phyloP scores from a whole-genome alignment of 92 coral and sea anemone species.

The Zoanthus gigantus region DNA sequence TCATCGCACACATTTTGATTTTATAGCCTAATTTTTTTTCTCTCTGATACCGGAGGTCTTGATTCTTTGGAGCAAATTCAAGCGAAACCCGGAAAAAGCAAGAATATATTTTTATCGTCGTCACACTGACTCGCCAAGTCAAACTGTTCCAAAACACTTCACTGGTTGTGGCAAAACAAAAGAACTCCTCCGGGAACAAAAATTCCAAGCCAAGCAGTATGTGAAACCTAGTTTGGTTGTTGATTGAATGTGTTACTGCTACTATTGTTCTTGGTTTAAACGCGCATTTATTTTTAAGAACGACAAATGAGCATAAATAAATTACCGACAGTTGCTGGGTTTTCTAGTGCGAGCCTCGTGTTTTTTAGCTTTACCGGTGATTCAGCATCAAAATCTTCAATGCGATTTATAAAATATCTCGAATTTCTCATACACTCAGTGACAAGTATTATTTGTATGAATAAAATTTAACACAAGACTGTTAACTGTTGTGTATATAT shows the following conservation, averaged over 20 bases:
- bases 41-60: background rate
- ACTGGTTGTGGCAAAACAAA: background rate
- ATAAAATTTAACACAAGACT: background rate
- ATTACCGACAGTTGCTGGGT: too few species aligned
- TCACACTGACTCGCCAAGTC: background rate
- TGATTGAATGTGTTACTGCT: background rate
- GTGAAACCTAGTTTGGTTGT: background rate
- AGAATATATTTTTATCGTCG: background rate
- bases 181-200: background rate
- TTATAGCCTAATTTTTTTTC: too few species aligned
- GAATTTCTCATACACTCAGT: background rate
- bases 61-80: background rate
- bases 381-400: background rate
- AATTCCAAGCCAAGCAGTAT: background rate
- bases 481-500: background rate
- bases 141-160: background rate
- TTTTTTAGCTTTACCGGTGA: background rate
- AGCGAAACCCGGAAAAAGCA: background rate
- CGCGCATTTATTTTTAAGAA: too few species aligned
- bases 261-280: too few species aligned
- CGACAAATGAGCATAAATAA: too few species aligned
- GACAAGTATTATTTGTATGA: background rate
- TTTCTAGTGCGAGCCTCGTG: background rate
- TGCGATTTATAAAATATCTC: background rate
- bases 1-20: background rate